A percentile compares a stretch with the other conserved stretches of the same genome.
phyloP scores from a whole-genome alignment of 2,113 vertebrate species.

The Chaetops frenatus region DNA sequence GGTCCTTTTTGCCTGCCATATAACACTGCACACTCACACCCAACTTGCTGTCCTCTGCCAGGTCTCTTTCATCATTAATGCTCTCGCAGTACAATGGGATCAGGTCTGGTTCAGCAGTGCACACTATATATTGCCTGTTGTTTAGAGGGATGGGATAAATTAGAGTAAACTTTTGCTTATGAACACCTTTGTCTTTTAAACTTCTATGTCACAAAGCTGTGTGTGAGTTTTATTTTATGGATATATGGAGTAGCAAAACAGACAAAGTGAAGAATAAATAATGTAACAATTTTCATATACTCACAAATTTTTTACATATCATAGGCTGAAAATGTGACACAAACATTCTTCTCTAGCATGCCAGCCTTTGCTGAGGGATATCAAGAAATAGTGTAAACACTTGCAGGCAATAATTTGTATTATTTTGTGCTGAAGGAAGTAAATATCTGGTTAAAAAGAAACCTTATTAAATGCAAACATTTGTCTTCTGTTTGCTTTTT shows the following conservation, averaged over 20 bases:
- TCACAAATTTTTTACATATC: not conserved
- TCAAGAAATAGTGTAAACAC: not conserved
- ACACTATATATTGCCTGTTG: not conserved
- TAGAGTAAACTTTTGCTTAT: not conserved
- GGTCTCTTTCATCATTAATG: not conserved
- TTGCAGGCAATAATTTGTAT: not conserved
- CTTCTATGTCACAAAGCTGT: not conserved
- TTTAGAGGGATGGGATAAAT: not conserved
- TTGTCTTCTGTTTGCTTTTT: constrained; percentile 6
- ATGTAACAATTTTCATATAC: not conserved
- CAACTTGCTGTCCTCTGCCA: constrained; percentile 7
- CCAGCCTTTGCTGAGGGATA: constrained; percentile 14
- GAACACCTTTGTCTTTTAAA: not conserved
- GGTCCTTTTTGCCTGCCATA: not conserved
- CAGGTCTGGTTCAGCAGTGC: constrained; percentile 4
- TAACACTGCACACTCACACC: not conserved
- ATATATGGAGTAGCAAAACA: not conserved
- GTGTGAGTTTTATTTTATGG: not conserved
- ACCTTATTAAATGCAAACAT: not conserved
- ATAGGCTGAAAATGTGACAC: not conserved
- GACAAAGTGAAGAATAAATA: not conserved
- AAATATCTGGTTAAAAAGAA: not conserved
- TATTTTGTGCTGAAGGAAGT: not conserved
- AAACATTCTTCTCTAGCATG: not conserved
- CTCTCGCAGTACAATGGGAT: not conserved